Conservation (phyloP, 2,888 invertebrate genomes). For the Tipula vernalis region DNA sequence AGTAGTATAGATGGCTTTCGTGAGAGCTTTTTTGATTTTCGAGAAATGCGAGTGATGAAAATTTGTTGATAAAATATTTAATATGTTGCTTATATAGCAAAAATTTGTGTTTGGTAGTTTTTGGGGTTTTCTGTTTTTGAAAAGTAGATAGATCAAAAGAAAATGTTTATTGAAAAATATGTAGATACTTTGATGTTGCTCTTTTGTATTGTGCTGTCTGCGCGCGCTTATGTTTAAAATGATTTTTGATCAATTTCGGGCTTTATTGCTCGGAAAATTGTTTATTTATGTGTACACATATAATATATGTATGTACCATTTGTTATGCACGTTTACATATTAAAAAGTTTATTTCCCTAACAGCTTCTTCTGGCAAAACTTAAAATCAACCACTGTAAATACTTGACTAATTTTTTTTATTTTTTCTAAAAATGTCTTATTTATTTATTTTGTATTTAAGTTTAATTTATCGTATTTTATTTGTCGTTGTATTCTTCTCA, state of each 20-base stretch:
- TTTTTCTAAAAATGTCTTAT: not conserved
- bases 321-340: not conserved
- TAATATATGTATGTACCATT: not conserved
- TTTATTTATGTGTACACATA: not conserved
- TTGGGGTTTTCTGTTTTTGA: not conserved
- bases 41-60: not conserved
- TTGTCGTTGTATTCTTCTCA: not conserved
- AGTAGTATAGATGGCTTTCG: not conserved
- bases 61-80: not conserved
- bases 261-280: not conserved
- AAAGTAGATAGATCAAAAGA: not conserved
- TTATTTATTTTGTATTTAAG: not conserved
- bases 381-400: not conserved
- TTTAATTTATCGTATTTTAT: not conserved
- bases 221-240: not conserved
- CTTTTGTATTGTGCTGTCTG: not conserved
- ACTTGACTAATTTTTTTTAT: not conserved
- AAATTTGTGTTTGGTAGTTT: not conserved
- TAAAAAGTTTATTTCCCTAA: not conserved
- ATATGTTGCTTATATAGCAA: not conserved
- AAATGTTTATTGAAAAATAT: not conserved
- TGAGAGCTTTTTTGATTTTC: not conserved
- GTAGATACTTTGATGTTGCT: not conserved
- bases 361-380: not conserved
- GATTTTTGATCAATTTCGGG: not conserved